Evolutionary conservation across 2,888 invertebrate genomes (phyloP).

Genomic region (Spatulosminthurus flaviceps): DNA sequence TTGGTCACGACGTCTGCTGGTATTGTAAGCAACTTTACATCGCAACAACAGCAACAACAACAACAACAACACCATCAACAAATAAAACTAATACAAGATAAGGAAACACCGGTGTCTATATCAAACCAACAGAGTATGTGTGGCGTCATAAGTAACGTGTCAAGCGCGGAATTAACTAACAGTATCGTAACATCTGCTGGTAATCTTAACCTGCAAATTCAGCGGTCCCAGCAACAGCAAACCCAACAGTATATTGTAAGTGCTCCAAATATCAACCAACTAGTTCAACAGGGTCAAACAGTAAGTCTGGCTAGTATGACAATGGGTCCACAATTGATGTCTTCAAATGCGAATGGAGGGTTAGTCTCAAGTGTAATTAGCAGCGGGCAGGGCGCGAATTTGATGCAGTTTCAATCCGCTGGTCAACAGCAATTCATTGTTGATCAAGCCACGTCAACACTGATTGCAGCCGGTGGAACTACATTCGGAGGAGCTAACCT

Average conservation of each 20-base stretch:
- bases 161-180: constrained; percentile 1
- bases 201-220: constrained; percentile 31
- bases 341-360: constrained; percentile 41
- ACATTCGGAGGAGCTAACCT: constrained; percentile 58
- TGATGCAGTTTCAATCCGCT: constrained; percentile 58
- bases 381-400: constrained; percentile 31
- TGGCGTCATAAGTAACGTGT: constrained; percentile 29
- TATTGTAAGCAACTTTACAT: background rate
- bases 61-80: constrained; percentile 28
- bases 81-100: background rate
- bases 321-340: constrained; percentile 49
- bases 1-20: background rate
- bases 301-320: constrained; percentile 45
- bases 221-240: constrained; percentile 27
- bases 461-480: constrained; percentile 52
- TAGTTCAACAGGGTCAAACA: constrained; percentile 49
- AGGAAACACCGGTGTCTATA: constrained; percentile 18
- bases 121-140: constrained; percentile 27
- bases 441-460: constrained; percentile 56
- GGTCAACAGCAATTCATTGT: constrained; percentile 59
- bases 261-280: constrained; percentile 44
- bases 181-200: constrained; percentile 23
- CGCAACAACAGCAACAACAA: constrained; percentile 29
- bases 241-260: constrained; percentile 44
- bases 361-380: constrained; percentile 46